Conservation (phyloP, 2,888 invertebrate species). For the Hyposoter didymator region DNA sequence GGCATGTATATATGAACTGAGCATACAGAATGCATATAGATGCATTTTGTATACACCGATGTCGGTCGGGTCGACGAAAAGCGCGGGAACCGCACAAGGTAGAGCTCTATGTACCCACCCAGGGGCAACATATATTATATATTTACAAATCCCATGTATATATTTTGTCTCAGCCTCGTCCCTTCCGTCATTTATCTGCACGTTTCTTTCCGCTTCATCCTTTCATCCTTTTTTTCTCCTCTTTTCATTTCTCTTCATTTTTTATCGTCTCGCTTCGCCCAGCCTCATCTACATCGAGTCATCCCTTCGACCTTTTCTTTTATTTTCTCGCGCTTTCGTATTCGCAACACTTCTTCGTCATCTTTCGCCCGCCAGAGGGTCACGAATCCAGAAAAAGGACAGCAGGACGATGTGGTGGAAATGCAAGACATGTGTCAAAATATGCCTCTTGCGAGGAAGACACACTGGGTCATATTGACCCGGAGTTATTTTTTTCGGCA, state of each 20-base stretch:
- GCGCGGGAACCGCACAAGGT: conserved; percentile 60
- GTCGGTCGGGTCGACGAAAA: conserved; percentile 69
- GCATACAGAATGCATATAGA: conserved; percentile 32
- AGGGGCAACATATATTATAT: background rate
- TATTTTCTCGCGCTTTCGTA: background rate
- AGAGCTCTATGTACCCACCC: conserved; percentile 11
- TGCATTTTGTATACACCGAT: conserved; percentile 44
- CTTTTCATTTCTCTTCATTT: conserved; percentile 11
- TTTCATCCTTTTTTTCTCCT: background rate
- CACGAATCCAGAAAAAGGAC: background rate
- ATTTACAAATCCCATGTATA: background rate
- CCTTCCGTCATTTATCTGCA: conserved; percentile 18
- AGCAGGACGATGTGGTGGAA: background rate
- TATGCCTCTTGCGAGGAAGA: background rate
- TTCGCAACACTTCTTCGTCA: conserved; percentile 1
- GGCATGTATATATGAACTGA: conserved; percentile 64
- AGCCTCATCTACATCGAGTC: conserved; percentile 20
- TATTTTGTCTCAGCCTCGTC: conserved; percentile 30
- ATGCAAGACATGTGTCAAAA: background rate
- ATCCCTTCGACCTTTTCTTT: conserved; percentile 12
- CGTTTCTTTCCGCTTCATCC: background rate
- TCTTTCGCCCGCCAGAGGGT: background rate
- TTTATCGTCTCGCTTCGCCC: conserved; percentile 13
- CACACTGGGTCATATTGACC: background rate
- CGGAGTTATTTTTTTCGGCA: background rate